A percentile compares a stretch with the other conserved stretches of the same genome.
Conservation (phyloP, 2,113 vertebrate genomes). For the Eulemur macaco region DNA sequence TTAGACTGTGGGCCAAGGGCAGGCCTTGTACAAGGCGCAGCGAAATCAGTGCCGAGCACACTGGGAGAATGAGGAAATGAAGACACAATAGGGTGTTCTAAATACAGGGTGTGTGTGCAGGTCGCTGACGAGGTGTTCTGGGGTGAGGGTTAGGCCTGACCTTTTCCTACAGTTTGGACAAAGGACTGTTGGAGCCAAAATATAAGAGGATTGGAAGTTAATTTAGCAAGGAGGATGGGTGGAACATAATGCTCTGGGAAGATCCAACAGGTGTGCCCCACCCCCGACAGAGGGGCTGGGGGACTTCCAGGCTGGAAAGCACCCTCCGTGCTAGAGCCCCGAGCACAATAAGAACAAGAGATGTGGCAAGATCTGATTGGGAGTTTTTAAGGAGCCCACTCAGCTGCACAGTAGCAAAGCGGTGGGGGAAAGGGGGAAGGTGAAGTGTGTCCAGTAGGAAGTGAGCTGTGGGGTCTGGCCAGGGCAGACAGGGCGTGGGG, state of each 20-base stretch:
- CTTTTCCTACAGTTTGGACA: neutral
- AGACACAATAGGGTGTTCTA: neutral
- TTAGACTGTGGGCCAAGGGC: neutral
- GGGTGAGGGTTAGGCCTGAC: neutral
- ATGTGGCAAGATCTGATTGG: neutral
- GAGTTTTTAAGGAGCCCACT: neutral
- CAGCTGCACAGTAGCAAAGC: neutral
- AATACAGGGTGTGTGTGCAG: too few species aligned
- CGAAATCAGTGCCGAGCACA: neutral
- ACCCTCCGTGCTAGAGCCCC: neutral
- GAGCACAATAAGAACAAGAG: neutral
- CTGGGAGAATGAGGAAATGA: neutral
- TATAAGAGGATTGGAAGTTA: neutral
- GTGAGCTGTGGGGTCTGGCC: rapidly evolving
- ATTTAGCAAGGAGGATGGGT: neutral
- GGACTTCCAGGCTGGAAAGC: neutral
- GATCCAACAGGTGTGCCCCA: neutral
- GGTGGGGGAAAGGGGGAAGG: neutral
- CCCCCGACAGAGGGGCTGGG: neutral
- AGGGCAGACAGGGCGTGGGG: too few species aligned
- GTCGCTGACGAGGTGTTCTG: rapidly evolving
- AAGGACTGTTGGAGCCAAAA: neutral
- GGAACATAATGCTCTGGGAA: neutral
- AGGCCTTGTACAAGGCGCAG: rapidly evolving
- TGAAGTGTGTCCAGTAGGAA: rapidly evolving